A percentile compares a stretch with the other conserved stretches of the same genome.
phyloP scores from a whole-genome alignment of 23 tunicate genomes.

The Corella eumyota region DNA sequence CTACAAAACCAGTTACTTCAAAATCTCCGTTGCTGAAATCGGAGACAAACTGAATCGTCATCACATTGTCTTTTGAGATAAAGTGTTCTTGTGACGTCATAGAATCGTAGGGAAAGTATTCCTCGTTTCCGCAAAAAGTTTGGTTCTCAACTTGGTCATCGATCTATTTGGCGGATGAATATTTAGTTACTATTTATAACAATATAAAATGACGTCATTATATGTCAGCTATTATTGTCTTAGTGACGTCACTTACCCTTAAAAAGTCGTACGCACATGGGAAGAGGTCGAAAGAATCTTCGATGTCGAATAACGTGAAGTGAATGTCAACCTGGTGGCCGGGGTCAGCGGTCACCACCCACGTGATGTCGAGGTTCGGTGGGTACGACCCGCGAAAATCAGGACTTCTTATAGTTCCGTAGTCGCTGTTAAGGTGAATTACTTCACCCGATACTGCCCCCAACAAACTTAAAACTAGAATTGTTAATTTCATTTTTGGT shows the following conservation, averaged over 20 bases:
- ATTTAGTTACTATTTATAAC: no score
- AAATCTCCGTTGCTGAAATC: background rate
- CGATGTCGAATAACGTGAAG: background rate
- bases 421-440: constrained; percentile 1
- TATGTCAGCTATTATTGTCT: no score
- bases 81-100: background rate
- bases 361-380: background rate
- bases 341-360: background rate
- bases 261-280: background rate
- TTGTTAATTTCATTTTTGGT: no score
- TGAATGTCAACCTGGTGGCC: background rate
- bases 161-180: background rate
- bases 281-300: background rate
- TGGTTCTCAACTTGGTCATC: background rate
- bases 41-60: background rate
- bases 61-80: background rate
- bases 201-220: no score
- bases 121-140: background rate
- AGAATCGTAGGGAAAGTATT: no score
- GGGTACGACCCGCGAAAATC: background rate
- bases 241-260: background rate
- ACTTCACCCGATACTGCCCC: no score
- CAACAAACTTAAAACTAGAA: no score
- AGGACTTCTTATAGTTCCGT: background rate
- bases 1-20: background rate